Conservation (phyloP, 2,797 vertebrate genomes). For the Crypturellus tataupa region DNA sequence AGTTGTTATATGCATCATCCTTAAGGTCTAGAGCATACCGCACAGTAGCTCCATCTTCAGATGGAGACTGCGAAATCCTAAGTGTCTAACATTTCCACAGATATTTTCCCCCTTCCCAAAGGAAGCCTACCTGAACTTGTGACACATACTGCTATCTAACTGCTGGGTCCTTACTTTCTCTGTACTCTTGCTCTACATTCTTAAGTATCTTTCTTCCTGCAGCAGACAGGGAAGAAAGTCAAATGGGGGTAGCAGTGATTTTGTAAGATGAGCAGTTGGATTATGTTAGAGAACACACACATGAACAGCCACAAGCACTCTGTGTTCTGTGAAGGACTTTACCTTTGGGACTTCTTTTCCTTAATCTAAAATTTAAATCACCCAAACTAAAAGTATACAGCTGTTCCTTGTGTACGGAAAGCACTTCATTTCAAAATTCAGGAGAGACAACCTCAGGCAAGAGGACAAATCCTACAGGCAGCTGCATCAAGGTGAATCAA, state of each 20-base stretch:
- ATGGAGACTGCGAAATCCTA: neutral
- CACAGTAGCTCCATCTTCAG: neutral
- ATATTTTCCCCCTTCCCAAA: neutral
- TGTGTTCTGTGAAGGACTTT: neutral
- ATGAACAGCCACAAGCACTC: neutral
- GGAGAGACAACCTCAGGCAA: neutral
- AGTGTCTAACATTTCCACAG: neutral
- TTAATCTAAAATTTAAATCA: constrained; percentile 9
- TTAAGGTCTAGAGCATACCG: neutral
- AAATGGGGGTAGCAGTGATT: neutral
- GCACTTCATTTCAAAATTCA: neutral
- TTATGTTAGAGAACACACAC: neutral
- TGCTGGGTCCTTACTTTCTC: neutral
- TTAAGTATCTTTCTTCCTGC: neutral
- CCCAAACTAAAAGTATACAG: neutral
- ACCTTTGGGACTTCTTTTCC: neutral
- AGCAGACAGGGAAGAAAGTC: neutral
- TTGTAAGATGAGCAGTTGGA: neutral
- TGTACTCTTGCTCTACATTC: neutral
- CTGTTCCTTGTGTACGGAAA: neutral
- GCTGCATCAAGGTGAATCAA: neutral
- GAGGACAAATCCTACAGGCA: neutral
- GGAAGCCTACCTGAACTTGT: neutral
- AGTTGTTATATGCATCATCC: neutral
- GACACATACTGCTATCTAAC: neutral